phyloP scores from a whole-genome alignment of 2,888 invertebrate species.

The Tipula helvola region DNA sequence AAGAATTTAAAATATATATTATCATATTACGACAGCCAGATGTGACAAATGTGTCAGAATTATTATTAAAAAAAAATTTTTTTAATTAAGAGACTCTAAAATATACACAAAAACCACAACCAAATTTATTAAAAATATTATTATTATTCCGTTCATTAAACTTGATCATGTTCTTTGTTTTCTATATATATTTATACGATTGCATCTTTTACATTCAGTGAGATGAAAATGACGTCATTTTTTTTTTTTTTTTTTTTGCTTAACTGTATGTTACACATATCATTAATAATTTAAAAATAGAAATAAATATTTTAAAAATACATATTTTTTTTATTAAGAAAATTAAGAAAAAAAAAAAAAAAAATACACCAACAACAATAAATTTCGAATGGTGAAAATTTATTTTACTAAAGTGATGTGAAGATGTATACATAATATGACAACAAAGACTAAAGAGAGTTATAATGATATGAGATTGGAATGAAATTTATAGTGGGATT shows the following conservation, averaged over 20 bases:
- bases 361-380: neutral
- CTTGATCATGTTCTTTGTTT: neutral
- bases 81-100: constrained; percentile 9
- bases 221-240: neutral
- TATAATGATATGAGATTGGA: neutral
- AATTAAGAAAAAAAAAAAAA: neutral
- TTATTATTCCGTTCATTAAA: constrained; percentile 10
- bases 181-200: neutral
- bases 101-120: neutral
- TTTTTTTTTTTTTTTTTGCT: neutral
- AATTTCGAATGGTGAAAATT: neutral
- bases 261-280: neutral
- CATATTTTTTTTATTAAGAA: neutral
- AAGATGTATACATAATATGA: neutral
- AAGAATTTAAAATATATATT: neutral
- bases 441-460: neutral
- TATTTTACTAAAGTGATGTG: neutral
- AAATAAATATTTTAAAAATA: neutral
- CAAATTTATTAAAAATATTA: neutral
- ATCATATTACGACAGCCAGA: constrained; percentile 13
- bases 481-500: neutral
- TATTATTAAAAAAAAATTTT: neutral
- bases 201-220: neutral
- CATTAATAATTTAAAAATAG: neutral
- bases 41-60: constrained; percentile 18